A percentile compares a stretch with the other conserved stretches of the same genome.
These are phyloP conservation scores for Heliconius hewitsoni DNA, from an alignment of 1,140 invertebrate genomes.

Conservation along the genomic window DNA sequence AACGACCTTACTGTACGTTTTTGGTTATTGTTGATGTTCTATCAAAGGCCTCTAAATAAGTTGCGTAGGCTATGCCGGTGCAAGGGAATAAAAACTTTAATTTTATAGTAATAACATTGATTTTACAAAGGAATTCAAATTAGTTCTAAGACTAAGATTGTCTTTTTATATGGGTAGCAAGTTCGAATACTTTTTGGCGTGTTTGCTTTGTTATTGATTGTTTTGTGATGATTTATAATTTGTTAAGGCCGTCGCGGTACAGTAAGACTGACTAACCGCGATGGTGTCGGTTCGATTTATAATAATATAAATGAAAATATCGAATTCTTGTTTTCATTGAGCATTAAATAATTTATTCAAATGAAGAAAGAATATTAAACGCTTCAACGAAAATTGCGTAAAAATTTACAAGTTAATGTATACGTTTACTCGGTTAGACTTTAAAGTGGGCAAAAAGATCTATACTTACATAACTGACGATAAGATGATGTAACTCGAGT, in stretches of 20 bases:
- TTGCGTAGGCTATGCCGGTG: not conserved
- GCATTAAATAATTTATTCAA: not conserved
- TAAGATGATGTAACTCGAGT: not conserved
- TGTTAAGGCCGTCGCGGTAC: not conserved
- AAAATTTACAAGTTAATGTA: slow-evolving; percentile 1
- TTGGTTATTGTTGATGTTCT: not conserved
- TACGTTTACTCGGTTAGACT: not conserved
- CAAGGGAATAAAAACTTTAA: not conserved
- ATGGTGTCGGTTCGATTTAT: too few species aligned
- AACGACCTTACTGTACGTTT: slow-evolving; percentile 1
- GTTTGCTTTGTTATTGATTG: not conserved
- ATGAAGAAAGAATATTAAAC: not conserved
- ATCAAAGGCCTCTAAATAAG: not conserved
- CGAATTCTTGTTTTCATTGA: too few species aligned
- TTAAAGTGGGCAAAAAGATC: not conserved
- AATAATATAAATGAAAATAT: too few species aligned
- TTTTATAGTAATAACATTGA: not conserved
- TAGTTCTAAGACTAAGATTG: not conserved
- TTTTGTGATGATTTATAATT: not conserved
- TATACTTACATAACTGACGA: not conserved
- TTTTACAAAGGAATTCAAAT: not conserved
- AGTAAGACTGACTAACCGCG: too few species aligned
- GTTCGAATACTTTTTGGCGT: not conserved
- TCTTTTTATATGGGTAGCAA: not conserved
- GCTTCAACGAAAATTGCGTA: slow-evolving; percentile 12